Base-by-base conservation (phyloP, 2,113 vertebrate genomes). In the Erythrocercus mccallii region DNA sequence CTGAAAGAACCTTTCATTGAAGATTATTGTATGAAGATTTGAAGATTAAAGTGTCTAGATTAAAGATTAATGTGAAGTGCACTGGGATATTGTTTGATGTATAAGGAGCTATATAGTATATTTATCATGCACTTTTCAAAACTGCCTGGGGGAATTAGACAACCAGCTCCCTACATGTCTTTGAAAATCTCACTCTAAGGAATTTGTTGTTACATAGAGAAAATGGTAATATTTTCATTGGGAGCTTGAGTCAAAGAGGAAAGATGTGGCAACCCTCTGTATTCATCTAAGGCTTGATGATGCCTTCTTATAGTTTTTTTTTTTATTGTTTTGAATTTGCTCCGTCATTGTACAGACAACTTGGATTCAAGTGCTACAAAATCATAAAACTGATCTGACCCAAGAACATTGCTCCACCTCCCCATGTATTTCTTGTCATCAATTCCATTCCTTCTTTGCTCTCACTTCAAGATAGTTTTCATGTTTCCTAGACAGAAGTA, bases 11-110 rank as follows among this genome's bases (percentile, higher is more conserved):
- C 68, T 92, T 95, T 93, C 81, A 68, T 92, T 94, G 68, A 78
- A 90, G 92, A 97, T 93, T 77, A 92, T 77, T 90, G 42, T 81
- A 82, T 88, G 92, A 95, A 92, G 62, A 96, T 95, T 70, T 91
- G 88, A 96, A 97, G 90, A 95, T 95, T 93, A 93, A 95, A 93
- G 92, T 86, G 81, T 92, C 93, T 88, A 92, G 93, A 96, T 97
- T 94, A 97, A 96, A 97, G 94, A 97, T 94, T 92, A 94, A 96
- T 95, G 74, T 90, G 82, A 95, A 95, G 64, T 66, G 51, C 68
- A 58, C 79, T 86, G 85, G 82, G 85, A 96, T 92, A 88, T 81
- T 87, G 85, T 94, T 97, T 96, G 96, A 93, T 93, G 72, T 92
- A 56, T 96, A 96, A 96, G 85, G 68, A 93, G 60, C 79, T 86